Base-by-base conservation (phyloP, 2,888 invertebrate genomes). In the Lycaena phlaeas region DNA sequence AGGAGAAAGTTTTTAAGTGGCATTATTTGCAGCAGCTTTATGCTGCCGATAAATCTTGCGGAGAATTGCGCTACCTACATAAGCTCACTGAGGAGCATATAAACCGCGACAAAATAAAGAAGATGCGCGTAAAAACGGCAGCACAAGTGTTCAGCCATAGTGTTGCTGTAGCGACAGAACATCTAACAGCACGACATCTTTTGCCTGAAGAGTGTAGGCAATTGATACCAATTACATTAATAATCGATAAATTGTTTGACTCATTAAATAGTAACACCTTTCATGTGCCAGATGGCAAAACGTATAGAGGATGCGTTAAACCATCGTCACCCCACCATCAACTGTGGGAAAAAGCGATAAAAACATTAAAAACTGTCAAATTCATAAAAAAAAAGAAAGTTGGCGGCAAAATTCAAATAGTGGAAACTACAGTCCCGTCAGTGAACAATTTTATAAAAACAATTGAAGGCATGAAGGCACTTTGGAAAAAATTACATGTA, bases 41-140 rank as follows among this genome's bases (percentile, higher is more conserved):
- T 41, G 41, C 22, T 3, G 52, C 50, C 1, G 54, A 55, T 26
- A 52, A 52, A 28, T 44, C 48, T 2, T 50, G 30, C 42, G 51
- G 53, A 7, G 56, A 56, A 10, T 36, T 54, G 2, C 15, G 42
- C 28, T 15, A 43, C 1, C 28, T 52, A 2, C 18, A 51, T 1
- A 61, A 59, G 37, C 2, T 57, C 0, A 58, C 58, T 2, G 54
- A 59, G 4, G 55, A 53, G 28, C 56, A 53, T 12, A 12, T 52
- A 38, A n/a, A n/a, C n/a, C n/a, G n/a, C n/a, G n/a, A n/a, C n/a
- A n/a, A n/a, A n/a, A n/a, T n/a, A n/a, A n/a, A n/a, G n/a, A n/a
- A n/a, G n/a, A n/a, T n/a, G n/a, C n/a, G n/a, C n/a, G n/a, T n/a
- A n/a, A n/a, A n/a, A 17, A 34, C 29, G 17, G 29, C 25, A 10